Evolutionary conservation across 2,888 invertebrate genomes (phyloP).

Genomic region (Drosophila glabriapex): DNA sequence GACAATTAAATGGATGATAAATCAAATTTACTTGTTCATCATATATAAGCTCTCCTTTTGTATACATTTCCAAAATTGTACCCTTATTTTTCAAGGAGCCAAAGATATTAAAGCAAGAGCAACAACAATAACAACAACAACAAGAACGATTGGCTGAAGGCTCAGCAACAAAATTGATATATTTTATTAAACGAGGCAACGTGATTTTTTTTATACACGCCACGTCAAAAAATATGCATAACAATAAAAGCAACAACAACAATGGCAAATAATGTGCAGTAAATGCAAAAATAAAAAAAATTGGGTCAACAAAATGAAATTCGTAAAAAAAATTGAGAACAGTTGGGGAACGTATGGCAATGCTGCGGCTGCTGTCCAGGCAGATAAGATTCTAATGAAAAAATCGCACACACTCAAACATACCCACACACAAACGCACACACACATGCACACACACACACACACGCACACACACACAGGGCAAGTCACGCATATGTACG

Average conservation of each 20-base stretch:
- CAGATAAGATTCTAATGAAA: constrained; percentile 51
- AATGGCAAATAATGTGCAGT: constrained; percentile 21
- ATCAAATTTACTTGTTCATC: background rate
- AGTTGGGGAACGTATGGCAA: constrained; percentile 19
- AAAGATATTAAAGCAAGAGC: background rate
- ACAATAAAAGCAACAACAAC: constrained; percentile 19
- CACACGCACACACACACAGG: background rate
- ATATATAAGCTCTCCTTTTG: background rate
- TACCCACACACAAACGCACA: background rate
- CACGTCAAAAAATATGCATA: constrained; percentile 45
- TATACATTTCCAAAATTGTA: background rate
- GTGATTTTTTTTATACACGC: constrained; percentile 38
- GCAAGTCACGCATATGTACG: background rate
- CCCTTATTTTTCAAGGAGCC: background rate
- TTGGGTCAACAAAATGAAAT: constrained; percentile 17
- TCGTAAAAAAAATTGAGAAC: constrained; percentile 11
- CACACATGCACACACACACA: background rate
- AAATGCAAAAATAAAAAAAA: constrained; percentile 35
- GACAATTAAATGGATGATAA: background rate
- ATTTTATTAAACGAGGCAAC: constrained; percentile 43
- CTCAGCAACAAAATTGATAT: constrained; percentile 30
- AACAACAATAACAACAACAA: constrained; percentile 5
- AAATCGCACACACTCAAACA: constrained; percentile 22
- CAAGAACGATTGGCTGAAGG: constrained; percentile 1
- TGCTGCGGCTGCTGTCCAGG: constrained; percentile 25